Evolutionary conservation across 2,797 vertebrate genomes (phyloP).

Genomic region (Spinibarbus caldwelli): DNA sequence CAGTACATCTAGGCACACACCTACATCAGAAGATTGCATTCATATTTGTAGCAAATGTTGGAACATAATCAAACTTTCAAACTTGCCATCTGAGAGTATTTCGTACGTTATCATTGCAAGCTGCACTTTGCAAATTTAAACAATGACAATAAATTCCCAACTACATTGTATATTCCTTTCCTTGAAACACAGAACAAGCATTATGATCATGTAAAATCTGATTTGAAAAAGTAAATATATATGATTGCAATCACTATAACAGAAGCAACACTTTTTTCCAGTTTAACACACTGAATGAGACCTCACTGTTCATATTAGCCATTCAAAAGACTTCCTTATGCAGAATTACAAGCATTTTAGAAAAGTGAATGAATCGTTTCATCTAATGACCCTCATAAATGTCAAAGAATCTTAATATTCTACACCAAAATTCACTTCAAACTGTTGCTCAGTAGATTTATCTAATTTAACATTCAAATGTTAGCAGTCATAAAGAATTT

Average conservation of each 20-base stretch:
- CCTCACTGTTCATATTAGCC: constrained; percentile 33
- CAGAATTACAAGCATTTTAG: constrained; percentile 42
- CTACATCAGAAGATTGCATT: constrained; percentile 69
- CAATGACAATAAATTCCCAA: constrained; percentile 18
- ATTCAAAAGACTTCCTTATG: constrained; percentile 17
- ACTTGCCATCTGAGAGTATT: constrained; percentile 42
- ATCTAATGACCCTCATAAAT: constrained; percentile 30
- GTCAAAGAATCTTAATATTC: constrained; percentile 45
- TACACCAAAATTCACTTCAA: constrained; percentile 48
- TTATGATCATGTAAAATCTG: constrained; percentile 20
- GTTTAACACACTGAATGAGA: constrained; percentile 50
- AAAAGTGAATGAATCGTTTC: constrained; percentile 36
- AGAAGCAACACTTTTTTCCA: constrained; percentile 46
- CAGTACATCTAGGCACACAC: constrained; percentile 80
- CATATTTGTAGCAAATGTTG: constrained; percentile 63
- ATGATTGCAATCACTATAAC: constrained; percentile 42
- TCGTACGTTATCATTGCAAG: constrained; percentile 7
- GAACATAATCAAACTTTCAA: constrained; percentile 52
- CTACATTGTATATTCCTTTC: constrained; percentile 21
- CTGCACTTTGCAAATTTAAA: no score
- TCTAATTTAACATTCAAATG: constrained; percentile 45
- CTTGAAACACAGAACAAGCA: constrained; percentile 36
- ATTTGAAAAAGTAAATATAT: constrained; percentile 40
- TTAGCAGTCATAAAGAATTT: constrained; percentile 34
- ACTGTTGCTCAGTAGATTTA: constrained; percentile 21